Evolutionary conservation across 2,797 vertebrate species (phyloP).

Genomic region (Iguana delicatissima): DNA sequence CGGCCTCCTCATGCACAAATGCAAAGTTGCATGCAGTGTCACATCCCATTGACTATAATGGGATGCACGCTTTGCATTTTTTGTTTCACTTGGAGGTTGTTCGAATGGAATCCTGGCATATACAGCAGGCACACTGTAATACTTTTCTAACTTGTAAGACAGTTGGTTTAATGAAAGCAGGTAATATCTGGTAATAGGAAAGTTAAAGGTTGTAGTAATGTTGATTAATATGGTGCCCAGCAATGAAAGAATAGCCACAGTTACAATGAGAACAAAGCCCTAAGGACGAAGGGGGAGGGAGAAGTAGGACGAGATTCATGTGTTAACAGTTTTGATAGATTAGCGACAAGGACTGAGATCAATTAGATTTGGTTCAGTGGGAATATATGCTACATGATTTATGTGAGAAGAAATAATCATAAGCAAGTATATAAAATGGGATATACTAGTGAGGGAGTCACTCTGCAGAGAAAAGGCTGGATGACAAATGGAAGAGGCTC

Average conservation of each 20-base stretch:
- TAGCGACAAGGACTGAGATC: slow-evolving; percentile 24
- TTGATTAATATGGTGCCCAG: slow-evolving; percentile 24
- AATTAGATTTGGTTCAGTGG: slow-evolving; percentile 14
- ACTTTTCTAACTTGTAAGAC: neutral
- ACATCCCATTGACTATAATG: too few species aligned
- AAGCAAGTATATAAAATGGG: slow-evolving; percentile 6
- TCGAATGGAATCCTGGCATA: too few species aligned
- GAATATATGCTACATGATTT: slow-evolving; percentile 21
- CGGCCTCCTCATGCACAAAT: too few species aligned
- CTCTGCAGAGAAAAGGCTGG: neutral
- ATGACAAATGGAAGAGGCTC: slow-evolving; percentile 24
- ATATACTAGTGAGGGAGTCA: neutral
- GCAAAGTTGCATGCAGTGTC: too few species aligned
- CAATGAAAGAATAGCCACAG: neutral
- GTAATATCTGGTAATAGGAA: neutral
- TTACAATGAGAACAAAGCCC: slow-evolving; percentile 1
- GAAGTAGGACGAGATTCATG: neutral
- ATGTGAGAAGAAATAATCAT: slow-evolving; percentile 15
- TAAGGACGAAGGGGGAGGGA: neutral
- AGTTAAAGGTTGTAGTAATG: neutral
- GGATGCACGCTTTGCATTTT: too few species aligned
- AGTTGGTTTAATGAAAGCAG: neutral
- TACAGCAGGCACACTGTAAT: neutral
- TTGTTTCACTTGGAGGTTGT: too few species aligned
- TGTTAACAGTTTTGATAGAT: slow-evolving; percentile 19